A percentile compares a stretch with the other conserved stretches of the same genome.
Conservation (phyloP, 2,113 vertebrate genomes). For the Gnathonemus longibarbis region DNA sequence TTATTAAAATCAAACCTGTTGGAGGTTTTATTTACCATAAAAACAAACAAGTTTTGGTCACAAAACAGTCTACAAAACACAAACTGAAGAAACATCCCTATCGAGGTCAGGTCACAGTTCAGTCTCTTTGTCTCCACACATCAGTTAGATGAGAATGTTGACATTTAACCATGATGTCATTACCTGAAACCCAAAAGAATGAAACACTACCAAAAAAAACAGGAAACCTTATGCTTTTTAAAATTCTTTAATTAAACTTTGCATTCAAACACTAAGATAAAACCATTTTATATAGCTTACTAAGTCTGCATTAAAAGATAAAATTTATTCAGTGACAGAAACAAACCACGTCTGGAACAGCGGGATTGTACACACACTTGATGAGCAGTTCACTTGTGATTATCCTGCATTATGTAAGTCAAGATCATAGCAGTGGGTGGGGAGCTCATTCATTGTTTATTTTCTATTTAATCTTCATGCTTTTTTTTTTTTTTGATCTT, state of each 20-base stretch:
- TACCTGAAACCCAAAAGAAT: not conserved
- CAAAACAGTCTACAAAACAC: not conserved
- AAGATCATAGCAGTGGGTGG: not conserved
- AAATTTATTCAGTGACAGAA: not conserved
- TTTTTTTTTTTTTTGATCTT: not conserved
- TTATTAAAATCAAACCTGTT: not conserved
- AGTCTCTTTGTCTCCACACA: not conserved
- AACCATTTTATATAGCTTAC: not conserved
- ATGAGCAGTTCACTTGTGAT: not conserved
- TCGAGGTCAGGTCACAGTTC: not conserved
- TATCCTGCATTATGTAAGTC: not conserved
- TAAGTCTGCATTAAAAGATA: not conserved
- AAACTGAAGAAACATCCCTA: not conserved
- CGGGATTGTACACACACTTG: not conserved
- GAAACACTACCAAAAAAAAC: not conserved
- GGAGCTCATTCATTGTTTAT: not conserved
- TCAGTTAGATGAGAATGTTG: not conserved
- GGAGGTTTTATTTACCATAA: not conserved
- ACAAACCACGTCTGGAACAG: slow-evolving; percentile 11
- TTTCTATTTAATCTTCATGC: not conserved
- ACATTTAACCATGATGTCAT: not conserved
- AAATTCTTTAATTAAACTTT: slow-evolving; percentile 7
- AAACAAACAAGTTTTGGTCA: not conserved
- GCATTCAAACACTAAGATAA: slow-evolving; percentile 1
- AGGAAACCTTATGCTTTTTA: not conserved